phyloP scores from a whole-genome alignment of 2,888 invertebrate species.

The Cheilosia scutellata region DNA sequence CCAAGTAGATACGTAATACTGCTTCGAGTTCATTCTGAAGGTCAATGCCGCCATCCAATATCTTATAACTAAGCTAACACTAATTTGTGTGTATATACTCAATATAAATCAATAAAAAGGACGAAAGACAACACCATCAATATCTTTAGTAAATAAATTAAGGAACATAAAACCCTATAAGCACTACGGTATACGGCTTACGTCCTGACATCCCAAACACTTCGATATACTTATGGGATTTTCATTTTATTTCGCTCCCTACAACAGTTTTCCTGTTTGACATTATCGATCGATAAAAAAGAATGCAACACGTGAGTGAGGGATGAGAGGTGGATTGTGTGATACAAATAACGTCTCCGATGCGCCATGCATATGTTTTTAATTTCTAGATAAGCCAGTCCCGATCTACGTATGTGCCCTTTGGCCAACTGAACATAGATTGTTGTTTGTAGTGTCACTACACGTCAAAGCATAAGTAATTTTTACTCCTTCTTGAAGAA shows the following conservation, averaged over 20 bases:
- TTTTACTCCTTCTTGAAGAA: slow-evolving; percentile 13
- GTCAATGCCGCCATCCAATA: no score
- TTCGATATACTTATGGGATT: slow-evolving; percentile 22
- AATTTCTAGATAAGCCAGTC: background rate
- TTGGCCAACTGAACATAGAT: slow-evolving; percentile 1
- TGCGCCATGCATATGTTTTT: background rate
- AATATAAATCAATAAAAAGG: slow-evolving; percentile 22
- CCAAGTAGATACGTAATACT: background rate
- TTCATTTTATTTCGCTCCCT: background rate
- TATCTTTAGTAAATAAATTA: slow-evolving; percentile 33
- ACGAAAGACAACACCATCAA: slow-evolving; percentile 23
- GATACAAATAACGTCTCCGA: no score
- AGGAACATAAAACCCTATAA: slow-evolving; percentile 21
- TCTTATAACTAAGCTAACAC: background rate
- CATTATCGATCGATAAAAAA: slow-evolving; percentile 21
- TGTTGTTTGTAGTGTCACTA: slow-evolving; percentile 19
- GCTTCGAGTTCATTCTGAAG: no score
- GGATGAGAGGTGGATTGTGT: background rate
- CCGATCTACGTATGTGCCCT: background rate
- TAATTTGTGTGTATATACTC: background rate
- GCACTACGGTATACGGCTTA: background rate
- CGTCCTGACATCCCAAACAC: background rate
- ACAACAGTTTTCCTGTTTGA: background rate
- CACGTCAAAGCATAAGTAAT: slow-evolving; percentile 29
- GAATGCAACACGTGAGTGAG: slow-evolving; percentile 23